Conservation (phyloP, 2,888 invertebrate species). For the Rutpela maculata region DNA sequence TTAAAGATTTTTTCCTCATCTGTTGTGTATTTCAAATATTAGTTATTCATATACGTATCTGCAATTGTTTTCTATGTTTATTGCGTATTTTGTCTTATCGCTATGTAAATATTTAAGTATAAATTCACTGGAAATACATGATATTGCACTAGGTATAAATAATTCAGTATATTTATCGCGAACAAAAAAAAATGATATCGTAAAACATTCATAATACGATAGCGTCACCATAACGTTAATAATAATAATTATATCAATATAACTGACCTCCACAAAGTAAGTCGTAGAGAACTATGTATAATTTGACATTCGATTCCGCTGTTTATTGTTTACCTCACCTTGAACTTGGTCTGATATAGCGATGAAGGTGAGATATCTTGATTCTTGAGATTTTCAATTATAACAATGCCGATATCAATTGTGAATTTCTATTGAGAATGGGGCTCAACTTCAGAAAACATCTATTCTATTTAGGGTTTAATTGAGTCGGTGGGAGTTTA, state of each 20-base stretch:
- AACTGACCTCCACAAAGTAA: conserved; percentile 27
- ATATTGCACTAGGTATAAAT: background rate
- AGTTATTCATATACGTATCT: too few relatives aligned
- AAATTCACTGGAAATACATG: background rate
- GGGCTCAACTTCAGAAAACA: conserved; percentile 27
- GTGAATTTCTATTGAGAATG: background rate
- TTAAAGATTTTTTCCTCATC: too few relatives aligned
- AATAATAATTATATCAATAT: conserved; percentile 8
- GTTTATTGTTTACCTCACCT: conserved; percentile 22
- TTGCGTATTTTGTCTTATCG: too few relatives aligned
- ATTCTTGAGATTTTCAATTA: conserved; percentile 15
- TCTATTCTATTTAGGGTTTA: conserved; percentile 31
- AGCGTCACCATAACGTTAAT: background rate
- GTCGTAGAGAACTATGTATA: conserved; percentile 9
- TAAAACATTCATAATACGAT: background rate
- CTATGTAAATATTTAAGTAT: background rate
- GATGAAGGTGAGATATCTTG: conserved; percentile 23
- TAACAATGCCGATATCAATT: conserved; percentile 9
- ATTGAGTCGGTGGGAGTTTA: conserved; percentile 33
- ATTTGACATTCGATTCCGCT: conserved; percentile 13
- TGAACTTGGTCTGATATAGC: conserved; percentile 12
- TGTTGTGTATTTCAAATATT: too few relatives aligned
- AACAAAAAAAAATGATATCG: conserved; percentile 1
- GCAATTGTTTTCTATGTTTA: too few relatives aligned
- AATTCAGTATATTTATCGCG: background rate